phyloP scores from a whole-genome alignment of 2,888 invertebrate species.

The Belgica antarctica region DNA sequence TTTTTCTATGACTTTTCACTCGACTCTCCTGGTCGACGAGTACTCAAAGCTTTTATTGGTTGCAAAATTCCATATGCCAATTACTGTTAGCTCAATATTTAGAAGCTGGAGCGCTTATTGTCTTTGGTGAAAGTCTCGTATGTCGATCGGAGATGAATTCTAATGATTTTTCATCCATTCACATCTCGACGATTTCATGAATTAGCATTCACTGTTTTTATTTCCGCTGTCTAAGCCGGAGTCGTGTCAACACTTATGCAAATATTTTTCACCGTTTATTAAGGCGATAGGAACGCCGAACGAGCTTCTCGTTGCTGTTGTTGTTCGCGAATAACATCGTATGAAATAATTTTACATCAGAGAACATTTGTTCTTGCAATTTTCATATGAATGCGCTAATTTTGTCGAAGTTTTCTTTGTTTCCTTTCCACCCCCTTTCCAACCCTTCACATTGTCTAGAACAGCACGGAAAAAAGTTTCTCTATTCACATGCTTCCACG shows the following conservation, averaged over 20 bases:
- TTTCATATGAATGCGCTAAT: background rate
- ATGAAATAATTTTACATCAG: slow-evolving; percentile 22
- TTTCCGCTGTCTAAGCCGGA: background rate
- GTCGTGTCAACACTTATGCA: slow-evolving; percentile 19
- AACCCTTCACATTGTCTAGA: background rate
- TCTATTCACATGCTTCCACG: slow-evolving; percentile 16
- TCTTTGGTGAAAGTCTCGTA: background rate
- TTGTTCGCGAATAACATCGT: no score
- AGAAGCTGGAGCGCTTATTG: background rate
- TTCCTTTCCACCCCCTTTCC: background rate
- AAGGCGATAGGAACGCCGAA: no score
- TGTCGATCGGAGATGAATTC: background rate
- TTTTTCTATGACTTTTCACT: no score
- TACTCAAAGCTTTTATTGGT: background rate
- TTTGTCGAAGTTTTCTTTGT: background rate
- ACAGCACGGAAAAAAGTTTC: background rate
- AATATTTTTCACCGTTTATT: slow-evolving; percentile 1
- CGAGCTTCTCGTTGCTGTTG: no score
- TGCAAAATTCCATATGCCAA: slow-evolving; percentile 38
- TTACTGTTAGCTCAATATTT: slow-evolving; percentile 33
- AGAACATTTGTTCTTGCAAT: slow-evolving; percentile 27
- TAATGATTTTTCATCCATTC: slow-evolving; percentile 6
- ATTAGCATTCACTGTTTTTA: background rate
- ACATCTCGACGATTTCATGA: background rate
- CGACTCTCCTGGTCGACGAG: no score